A percentile compares a stretch with the other conserved stretches of the same genome.
Evolutionary conservation across 2,113 vertebrate species (phyloP).

Genomic region (Panthera leo): DNA sequence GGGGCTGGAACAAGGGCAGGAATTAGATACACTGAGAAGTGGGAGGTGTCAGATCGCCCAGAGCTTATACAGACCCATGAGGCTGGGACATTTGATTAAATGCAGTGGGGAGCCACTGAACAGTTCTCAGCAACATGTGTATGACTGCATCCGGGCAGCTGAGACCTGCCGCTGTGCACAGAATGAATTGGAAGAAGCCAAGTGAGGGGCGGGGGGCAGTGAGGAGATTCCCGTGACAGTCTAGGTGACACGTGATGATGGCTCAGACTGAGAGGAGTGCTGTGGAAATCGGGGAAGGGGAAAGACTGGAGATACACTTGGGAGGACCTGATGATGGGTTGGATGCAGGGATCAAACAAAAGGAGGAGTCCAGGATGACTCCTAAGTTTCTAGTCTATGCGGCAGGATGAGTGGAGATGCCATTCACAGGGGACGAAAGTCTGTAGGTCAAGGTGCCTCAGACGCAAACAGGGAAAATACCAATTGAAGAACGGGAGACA

Average conservation of each 20-base stretch:
- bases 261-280: background rate
- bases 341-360: background rate
- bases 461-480: background rate
- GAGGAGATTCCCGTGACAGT: background rate
- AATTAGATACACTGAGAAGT: background rate
- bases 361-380: background rate
- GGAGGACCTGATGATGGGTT: background rate
- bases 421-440: background rate
- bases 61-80: background rate
- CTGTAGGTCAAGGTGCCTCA: background rate
- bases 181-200: background rate
- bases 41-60: background rate
- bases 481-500: no score
- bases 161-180: background rate
- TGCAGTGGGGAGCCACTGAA: background rate
- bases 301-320: background rate
- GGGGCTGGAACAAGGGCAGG: background rate
- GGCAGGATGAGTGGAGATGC: background rate
- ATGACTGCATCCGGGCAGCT: background rate
- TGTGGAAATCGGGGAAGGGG: background rate
- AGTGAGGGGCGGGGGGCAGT: background rate
- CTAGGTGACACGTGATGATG: background rate
- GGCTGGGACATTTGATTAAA: no score
- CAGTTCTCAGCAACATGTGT: background rate
- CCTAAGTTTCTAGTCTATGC: background rate